These are phyloP conservation scores for Mnemiopsis leidyi DNA, from an alignment of 37 sponge, comb jelly and placozoan genomes.

Conservation along the genomic window DNA sequence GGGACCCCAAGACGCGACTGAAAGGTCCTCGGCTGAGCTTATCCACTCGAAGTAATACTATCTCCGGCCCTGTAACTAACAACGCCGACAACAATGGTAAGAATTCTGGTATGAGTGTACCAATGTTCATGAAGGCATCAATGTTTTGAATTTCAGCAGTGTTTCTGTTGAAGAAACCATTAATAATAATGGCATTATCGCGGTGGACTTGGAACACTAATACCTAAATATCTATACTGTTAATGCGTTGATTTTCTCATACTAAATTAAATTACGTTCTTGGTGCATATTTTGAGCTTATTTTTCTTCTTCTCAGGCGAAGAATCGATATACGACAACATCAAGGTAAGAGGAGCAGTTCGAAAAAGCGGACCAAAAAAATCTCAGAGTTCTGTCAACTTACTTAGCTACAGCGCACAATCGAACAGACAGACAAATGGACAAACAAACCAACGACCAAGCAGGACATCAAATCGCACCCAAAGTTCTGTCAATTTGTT, in stretches of 20 bases:
- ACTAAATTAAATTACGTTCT: too few relatives aligned
- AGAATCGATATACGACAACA: not conserved
- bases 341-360: not conserved
- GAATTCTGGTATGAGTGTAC: too few relatives aligned
- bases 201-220: too few relatives aligned
- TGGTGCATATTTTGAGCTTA: too few relatives aligned
- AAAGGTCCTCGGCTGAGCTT: conserved; percentile 16
- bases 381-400: not conserved
- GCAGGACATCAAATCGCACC: not conserved
- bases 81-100: not conserved
- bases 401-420: too few relatives aligned
- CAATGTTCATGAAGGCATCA: too few relatives aligned
- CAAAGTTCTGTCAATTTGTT: not conserved
- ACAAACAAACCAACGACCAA: not conserved
- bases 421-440: too few relatives aligned
- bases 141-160: too few relatives aligned
- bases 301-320: not conserved
- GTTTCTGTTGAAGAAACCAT: too few relatives aligned
- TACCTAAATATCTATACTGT: too few relatives aligned
- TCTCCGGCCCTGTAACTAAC: not conserved
- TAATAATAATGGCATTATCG: too few relatives aligned
- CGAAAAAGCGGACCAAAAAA: not conserved
- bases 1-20: conserved; percentile 36
- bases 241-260: too few relatives aligned
- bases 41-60: not conserved